Conservation (phyloP, 2,888 invertebrate genomes). For the Dasysyrphus albostriatus region DNA sequence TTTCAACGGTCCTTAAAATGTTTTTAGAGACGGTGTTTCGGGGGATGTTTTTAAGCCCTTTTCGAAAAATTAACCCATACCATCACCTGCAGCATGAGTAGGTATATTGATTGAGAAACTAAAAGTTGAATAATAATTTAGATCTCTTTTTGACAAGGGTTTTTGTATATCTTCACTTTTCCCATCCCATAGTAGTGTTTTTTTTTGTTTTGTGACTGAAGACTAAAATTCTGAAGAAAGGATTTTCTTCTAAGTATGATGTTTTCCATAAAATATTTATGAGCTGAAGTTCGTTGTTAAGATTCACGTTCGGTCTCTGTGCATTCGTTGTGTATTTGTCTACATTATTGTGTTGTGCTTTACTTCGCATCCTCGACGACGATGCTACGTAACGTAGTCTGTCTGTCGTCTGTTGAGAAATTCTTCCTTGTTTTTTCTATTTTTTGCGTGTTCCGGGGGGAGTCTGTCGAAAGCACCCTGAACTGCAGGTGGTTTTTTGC, state of each 20-base stretch:
- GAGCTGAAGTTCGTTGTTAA: conserved; percentile 49
- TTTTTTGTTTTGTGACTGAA: not conserved
- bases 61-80: conserved; percentile 29
- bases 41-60: not conserved
- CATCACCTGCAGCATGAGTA: conserved; percentile 28
- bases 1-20: conserved; percentile 8
- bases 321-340: conserved; percentile 23
- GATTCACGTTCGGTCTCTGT: conserved; percentile 6
- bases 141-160: conserved; percentile 23
- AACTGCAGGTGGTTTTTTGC: conserved; percentile 67
- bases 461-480: conserved; percentile 48
- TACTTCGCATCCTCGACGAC: not conserved
- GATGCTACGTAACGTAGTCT: not conserved
- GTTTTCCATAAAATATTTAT: conserved; percentile 74
- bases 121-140: conserved; percentile 69
- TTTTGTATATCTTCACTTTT: not conserved
- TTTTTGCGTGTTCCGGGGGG: conserved; percentile 19
- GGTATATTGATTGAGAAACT: conserved; percentile 70
- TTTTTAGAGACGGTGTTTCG: not conserved
- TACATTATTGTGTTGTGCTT: conserved; percentile 24
- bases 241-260: conserved; percentile 59
- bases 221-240: conserved; percentile 12
- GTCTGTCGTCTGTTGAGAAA: conserved; percentile 47
- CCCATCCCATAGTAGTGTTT: not conserved
- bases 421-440: conserved; percentile 45